Evolutionary conservation across 37 sponge, comb jelly and placozoan genomes (phyloP), one percentile per base, ranked within the genome.

Genomic region (Tethya wilhelma): DNA sequence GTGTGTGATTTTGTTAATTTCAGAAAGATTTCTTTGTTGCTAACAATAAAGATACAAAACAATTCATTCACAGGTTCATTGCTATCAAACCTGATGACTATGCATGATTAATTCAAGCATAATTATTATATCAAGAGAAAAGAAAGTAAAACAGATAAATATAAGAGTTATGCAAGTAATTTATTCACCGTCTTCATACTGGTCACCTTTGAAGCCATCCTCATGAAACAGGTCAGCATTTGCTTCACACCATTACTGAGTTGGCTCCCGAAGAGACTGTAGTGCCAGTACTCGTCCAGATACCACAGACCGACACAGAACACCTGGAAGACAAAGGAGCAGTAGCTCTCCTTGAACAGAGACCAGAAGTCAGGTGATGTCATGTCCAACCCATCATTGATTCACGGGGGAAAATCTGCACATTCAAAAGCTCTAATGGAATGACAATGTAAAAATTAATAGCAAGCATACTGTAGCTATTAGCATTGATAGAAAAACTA

Each of bases 281-380:
- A 98, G 42, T 94, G 89, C 99, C 99, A 98, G 87, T 94, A 98
- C 78, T 98, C 99, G 41, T 98, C 99, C 68, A 98, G 85, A 53
- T 94, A 96, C 99, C 99, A 98, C 39, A 98, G 83, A 0, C 85
- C 88, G 40, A 98, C 99, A 79, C 99, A 98, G 71, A 98, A 98
- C 55, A 98, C 98, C 73, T 98, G 99, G 79, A 98, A 98, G 34
- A 98, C 95, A 86, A 98, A 98, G 44, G 99, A 96, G 20, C 95
- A 94, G 0, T 96, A 96, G 30, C 96, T 73, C 90, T 98, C 99
- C 44, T 36, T 77, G 73, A 98, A 98, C 71, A 98, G 59, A 6
- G 66, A 67, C n/a, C n/a, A n/a, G n/a, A n/a, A n/a, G n/a, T n/a
- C n/a, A n/a, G n/a, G n/a, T n/a, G n/a, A n/a, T n/a, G n/a, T n/a